These are phyloP conservation scores for Anhinga anhinga DNA, from an alignment of 2,113 vertebrate species.

Conservation along the genomic window DNA sequence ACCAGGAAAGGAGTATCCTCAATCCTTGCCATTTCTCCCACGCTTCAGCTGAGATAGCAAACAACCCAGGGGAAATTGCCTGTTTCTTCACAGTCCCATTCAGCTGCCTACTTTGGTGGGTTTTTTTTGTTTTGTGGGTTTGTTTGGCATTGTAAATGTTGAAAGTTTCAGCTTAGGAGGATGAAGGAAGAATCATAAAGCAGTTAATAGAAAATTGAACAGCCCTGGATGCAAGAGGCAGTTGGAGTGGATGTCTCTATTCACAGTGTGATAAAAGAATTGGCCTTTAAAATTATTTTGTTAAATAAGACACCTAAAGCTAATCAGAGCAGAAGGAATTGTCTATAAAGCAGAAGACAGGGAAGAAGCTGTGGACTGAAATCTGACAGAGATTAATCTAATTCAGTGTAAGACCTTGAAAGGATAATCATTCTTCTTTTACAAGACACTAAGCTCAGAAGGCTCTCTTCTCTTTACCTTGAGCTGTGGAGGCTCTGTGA, in stretches of 20 bases:
- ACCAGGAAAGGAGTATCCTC: neutral
- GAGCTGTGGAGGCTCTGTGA: neutral
- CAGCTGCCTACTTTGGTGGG: neutral
- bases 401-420: neutral
- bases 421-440: neutral
- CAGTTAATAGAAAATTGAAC: neutral
- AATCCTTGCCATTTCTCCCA: neutral
- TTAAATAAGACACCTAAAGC: constrained; percentile 23
- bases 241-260: neutral
- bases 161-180: neutral
- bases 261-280: neutral
- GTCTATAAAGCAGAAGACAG: neutral
- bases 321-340: constrained; percentile 32
- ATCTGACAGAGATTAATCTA: neutral
- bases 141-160: neutral
- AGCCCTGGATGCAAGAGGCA: neutral
- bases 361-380: neutral
- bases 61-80: neutral
- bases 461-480: neutral
- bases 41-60: neutral
- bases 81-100: neutral
- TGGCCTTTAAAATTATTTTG: neutral
- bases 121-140: neutral
- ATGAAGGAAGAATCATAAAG: neutral
- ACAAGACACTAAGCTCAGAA: neutral